Evolutionary conservation across 2,113 vertebrate genomes (phyloP).

Genomic region (Hippocampus zosterae): DNA sequence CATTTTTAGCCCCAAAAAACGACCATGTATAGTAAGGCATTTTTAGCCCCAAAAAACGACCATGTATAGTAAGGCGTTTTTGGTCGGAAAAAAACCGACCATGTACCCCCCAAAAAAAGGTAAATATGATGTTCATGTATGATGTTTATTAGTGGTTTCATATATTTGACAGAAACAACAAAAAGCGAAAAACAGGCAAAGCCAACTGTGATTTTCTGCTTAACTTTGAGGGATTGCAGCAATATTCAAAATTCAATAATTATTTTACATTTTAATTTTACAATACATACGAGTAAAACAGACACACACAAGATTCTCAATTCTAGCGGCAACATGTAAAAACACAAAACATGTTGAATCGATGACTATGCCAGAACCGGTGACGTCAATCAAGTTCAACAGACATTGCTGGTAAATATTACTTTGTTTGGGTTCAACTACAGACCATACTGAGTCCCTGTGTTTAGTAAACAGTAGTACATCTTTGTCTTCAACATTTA

Average conservation of each 20-base stretch:
- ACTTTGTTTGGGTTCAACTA: conserved; percentile 4
- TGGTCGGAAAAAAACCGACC: no score
- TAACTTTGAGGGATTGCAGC: neutral
- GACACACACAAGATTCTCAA: conserved; percentile 6
- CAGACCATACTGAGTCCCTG: neutral
- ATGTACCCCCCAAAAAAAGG: neutral
- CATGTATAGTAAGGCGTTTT: no score
- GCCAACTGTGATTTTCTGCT: neutral
- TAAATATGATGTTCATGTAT: neutral
- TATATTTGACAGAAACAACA: neutral
- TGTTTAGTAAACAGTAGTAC: conserved; percentile 18
- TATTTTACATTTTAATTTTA: neutral
- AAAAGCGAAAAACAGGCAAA: neutral
- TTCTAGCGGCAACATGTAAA: neutral
- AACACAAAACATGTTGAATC: conserved; percentile 18
- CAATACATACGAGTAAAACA: conserved; percentile 20
- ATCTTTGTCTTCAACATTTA: neutral
- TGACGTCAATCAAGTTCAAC: neutral
- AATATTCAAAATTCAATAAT: no score
- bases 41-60: no score
- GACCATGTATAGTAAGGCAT: no score
- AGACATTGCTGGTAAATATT: neutral
- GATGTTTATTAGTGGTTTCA: neutral
- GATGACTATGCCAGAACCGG: conserved; percentile 5
- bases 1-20: no score